Base-by-base conservation (phyloP, 2,113 vertebrate genomes). In the Leptodactylus fuscus region DNA sequence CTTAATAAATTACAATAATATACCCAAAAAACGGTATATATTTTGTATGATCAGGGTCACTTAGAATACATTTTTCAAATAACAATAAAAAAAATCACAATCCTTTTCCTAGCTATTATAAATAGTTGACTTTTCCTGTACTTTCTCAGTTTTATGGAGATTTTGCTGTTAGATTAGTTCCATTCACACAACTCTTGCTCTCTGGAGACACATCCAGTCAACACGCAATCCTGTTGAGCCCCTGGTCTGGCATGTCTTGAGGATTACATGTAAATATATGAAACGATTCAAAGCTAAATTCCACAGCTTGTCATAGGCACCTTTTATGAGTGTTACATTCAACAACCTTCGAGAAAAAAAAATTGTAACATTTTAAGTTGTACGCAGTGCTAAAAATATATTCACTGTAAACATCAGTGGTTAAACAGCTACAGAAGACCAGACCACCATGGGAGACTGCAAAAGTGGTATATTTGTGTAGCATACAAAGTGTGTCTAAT, bases 351-450 rank as follows among this genome's bases (percentile, higher is more conserved):
- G 32, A 80, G 60, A 78, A 75, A 7, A 46, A 80, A 85, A 78
- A 85, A 73, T 73, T 36, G 73, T 78, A 79, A 85, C 16, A 48
- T 80, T 86, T 80, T 81, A 81, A 86, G 77, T 77, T 65, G 51
- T 86, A 53, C 55, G 77, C 51, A 58, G 84, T 41, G 84, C 84
- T 86, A 86, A 86, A 86, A 86, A 86, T 86, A 86, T 86, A 86
- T 58, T 60, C 49, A 85, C 84, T 86, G 84, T 86, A 86, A 86
- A 86, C 76, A 86, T 73, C 81, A 46, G 84, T 73, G 84, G 84
- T 86, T 86, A 60, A 85, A 55, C 36, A 71, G 46, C 77, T 71
- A 71, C 49, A 71, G 65, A 86, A 73, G 49, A 29, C 49, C 67
- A 81, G 84, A 81, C 84, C 84, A 86, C 84, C 84, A 86, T 46